Evolutionary conservation across 2,113 vertebrate species (phyloP).

Genomic region (Pomatorhinus ruficollis): DNA sequence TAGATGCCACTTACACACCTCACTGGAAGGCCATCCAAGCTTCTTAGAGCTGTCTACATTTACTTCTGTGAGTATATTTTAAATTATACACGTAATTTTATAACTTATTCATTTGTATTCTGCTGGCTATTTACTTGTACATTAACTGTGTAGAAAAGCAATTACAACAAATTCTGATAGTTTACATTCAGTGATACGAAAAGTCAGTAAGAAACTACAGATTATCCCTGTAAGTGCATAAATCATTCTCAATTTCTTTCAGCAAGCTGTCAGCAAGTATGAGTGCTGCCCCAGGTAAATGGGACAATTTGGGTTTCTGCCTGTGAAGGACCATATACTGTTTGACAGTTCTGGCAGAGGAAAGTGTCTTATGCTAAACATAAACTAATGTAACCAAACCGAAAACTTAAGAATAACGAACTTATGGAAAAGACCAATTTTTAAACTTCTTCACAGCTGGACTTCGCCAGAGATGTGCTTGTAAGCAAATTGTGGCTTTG

Average conservation of each 20-base stretch:
- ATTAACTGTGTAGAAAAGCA: not conserved
- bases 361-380: not conserved
- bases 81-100: not conserved
- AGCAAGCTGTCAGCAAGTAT: not conserved
- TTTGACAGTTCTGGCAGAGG: not conserved
- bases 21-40: not conserved
- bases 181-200: not conserved
- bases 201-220: not conserved
- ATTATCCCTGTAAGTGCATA: not conserved
- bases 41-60: not conserved
- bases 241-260: not conserved
- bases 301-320: not conserved
- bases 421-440: not conserved
- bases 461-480: not conserved
- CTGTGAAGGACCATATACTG: not conserved
- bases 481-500: not conserved
- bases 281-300: not conserved
- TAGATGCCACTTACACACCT: not conserved
- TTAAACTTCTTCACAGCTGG: not conserved
- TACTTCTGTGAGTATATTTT: not conserved
- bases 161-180: not conserved
- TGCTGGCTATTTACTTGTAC: not conserved
- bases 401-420: not conserved
- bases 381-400: not conserved
- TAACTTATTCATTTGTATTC: not conserved